Conservation (phyloP, 2,888 invertebrate genomes). For the Cryptophagus acutangulus region DNA sequence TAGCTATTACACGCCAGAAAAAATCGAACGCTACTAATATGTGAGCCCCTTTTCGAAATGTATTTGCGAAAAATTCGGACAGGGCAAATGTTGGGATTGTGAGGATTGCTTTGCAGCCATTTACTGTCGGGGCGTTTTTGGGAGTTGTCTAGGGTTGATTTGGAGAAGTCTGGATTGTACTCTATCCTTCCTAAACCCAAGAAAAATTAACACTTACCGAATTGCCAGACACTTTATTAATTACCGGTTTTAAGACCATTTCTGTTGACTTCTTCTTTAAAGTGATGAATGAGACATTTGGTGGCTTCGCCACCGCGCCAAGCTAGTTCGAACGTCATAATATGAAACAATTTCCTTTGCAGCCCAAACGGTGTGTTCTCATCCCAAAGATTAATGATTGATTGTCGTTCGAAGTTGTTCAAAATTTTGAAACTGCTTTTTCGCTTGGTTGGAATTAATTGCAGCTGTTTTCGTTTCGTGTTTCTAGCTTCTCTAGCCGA, state of each 20-base stretch:
- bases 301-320: conserved; percentile 7
- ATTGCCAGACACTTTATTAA: no score
- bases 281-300: not conserved
- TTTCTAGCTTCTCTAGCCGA: not conserved
- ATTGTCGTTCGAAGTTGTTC: not conserved
- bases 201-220: no score
- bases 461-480: not conserved
- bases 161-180: conserved; percentile 22
- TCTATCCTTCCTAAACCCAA: no score
- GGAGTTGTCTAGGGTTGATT: conserved; percentile 21
- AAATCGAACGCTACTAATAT: conserved; percentile 8
- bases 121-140: conserved; percentile 19
- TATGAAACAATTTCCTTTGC: conserved; percentile 10
- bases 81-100: conserved; percentile 14
- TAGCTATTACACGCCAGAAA: conserved; percentile 11
- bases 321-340: conserved; percentile 9
- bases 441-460: not conserved
- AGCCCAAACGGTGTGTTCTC: conserved; percentile 4
- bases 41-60: conserved; percentile 3
- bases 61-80: conserved; percentile 14
- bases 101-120: conserved; percentile 18
- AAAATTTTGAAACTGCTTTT: not conserved
- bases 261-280: conserved; percentile 1
- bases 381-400: not conserved
- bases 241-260: conserved; percentile 12